These are phyloP conservation scores for Pollenia labialis DNA, from an alignment of 2,888 invertebrate genomes.

Conservation along the genomic window DNA sequence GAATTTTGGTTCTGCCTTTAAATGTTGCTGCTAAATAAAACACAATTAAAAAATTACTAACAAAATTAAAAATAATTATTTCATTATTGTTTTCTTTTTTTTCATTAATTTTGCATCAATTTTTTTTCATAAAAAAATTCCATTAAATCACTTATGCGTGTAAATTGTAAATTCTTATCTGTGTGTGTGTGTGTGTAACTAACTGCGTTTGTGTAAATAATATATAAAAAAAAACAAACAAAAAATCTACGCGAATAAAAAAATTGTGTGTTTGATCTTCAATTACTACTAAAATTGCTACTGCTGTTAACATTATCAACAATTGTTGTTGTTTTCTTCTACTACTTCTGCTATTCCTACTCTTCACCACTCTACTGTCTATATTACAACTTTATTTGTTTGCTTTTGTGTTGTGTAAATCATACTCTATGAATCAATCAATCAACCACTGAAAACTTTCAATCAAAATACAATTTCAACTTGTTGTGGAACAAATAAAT, in stretches of 20 bases:
- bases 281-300: constrained; percentile 9
- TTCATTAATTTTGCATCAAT: not conserved
- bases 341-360: constrained; percentile 24
- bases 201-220: constrained; percentile 67
- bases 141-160: constrained; percentile 28
- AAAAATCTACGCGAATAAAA: constrained; percentile 16
- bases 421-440: constrained; percentile 37
- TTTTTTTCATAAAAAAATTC: not conserved
- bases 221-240: constrained; percentile 23
- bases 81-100: not conserved
- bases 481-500: constrained; percentile 84
- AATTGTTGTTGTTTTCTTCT: constrained; percentile 26
- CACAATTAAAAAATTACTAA: constrained; percentile 20
- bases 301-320: constrained; percentile 16
- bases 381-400: constrained; percentile 50
- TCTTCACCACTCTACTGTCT: constrained; percentile 19
- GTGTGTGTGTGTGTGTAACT: constrained; percentile 36
- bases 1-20: constrained; percentile 48
- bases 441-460: not conserved
- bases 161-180: constrained; percentile 34
- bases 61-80: constrained; percentile 14
- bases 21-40: constrained; percentile 35
- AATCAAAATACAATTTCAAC: constrained; percentile 64
- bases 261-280: constrained; percentile 1
- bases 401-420: constrained; percentile 54